These are phyloP conservation scores for Anniella stebbinsi DNA, from an alignment of 2,797 vertebrate genomes.

Conservation along the genomic window DNA sequence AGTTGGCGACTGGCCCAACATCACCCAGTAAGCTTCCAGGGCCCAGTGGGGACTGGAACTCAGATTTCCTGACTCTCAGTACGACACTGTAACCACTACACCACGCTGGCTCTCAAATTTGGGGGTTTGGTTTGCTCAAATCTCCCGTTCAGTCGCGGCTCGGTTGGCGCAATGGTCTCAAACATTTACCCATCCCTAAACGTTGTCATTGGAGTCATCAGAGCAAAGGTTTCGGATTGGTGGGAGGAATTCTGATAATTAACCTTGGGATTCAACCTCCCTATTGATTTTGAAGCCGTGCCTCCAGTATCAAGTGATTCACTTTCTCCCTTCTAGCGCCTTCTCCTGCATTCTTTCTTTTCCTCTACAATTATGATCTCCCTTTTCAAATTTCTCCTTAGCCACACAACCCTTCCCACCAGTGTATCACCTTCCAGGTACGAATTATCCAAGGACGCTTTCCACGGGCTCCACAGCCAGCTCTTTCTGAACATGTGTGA, in stretches of 20 bases:
- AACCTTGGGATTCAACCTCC: neutral
- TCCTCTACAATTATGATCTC: neutral
- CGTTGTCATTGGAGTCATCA: too few relatives aligned
- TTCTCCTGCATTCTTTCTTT: neutral
- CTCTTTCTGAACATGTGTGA: constrained; percentile 40
- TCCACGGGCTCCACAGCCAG: constrained; percentile 28
- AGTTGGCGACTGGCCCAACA: too few relatives aligned
- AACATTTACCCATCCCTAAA: too few relatives aligned
- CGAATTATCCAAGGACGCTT: constrained; percentile 50
- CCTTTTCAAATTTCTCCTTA: neutral
- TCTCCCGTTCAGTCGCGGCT: too few relatives aligned
- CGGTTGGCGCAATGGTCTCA: too few relatives aligned
- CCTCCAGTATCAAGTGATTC: too few relatives aligned
- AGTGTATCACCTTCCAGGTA: constrained; percentile 20
- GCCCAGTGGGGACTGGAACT: too few relatives aligned
- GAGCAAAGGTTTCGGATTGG: neutral
- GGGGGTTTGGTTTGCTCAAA: too few relatives aligned
- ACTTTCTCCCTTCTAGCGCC: neutral
- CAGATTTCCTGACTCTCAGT: too few relatives aligned
- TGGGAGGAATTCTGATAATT: neutral
- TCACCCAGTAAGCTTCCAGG: too few relatives aligned
- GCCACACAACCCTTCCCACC: neutral
- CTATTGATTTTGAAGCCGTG: neutral
- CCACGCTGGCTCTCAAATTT: too few relatives aligned
- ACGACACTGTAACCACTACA: too few relatives aligned